phyloP scores from a whole-genome alignment of 2,888 invertebrate species.

The Sylvicola cinctus region DNA sequence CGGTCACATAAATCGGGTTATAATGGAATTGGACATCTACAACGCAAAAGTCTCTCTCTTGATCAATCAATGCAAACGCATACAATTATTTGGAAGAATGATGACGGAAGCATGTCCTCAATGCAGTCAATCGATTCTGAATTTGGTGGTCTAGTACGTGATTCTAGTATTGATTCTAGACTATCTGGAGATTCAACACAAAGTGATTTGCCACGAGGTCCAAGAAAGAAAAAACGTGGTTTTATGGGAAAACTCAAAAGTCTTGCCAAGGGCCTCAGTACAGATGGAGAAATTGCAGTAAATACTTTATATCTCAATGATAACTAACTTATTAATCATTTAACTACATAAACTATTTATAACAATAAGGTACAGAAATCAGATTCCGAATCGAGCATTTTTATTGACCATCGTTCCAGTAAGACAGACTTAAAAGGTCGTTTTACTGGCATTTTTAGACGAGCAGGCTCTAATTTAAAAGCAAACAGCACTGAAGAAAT shows the following conservation, averaged over 20 bases:
- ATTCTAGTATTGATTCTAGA: conserved; percentile 62
- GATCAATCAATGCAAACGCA: conserved; percentile 37
- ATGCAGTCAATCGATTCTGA: conserved; percentile 57
- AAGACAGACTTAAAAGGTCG: conserved; percentile 62
- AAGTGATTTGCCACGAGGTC: conserved; percentile 50
- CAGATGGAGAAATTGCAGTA: conserved; percentile 26
- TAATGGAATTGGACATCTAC: conserved; percentile 36
- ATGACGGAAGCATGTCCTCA: conserved; percentile 67
- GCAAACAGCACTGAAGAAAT: conserved; percentile 34
- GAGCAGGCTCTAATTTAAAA: conserved; percentile 38
- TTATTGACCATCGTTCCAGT: conserved; percentile 36
- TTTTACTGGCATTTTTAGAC: conserved; percentile 64
- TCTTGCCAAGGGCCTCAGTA: conserved; percentile 45
- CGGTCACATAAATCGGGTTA: conserved; percentile 17
- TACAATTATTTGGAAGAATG: conserved; percentile 57
- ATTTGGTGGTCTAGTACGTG: conserved; percentile 39
- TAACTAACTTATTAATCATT: neutral
- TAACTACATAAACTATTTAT: too few relatives aligned
- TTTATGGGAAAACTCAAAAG: conserved; percentile 69
- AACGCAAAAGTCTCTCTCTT: conserved; percentile 47
- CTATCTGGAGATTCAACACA: conserved; percentile 69
- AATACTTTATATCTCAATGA: conserved; percentile 1
- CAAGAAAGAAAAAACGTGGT: conserved; percentile 55
- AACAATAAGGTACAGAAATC: conserved; percentile 40
- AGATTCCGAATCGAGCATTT: conserved; percentile 47